These are phyloP conservation scores for Camponotus floridanus DNA, from an alignment of 1,140 invertebrate genomes.

Conservation along the genomic window DNA sequence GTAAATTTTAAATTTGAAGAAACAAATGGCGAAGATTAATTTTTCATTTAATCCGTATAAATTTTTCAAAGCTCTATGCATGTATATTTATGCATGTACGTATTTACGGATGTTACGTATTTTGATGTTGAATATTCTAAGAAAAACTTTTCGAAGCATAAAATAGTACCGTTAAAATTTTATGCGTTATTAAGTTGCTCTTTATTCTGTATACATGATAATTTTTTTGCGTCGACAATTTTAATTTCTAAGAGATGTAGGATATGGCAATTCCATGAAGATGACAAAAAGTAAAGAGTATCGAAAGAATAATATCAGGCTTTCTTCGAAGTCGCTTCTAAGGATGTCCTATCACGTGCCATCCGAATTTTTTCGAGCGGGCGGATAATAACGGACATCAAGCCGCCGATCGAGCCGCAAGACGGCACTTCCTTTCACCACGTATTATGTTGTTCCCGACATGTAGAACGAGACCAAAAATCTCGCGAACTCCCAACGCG, in stretches of 20 bases:
- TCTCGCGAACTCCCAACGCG: background rate
- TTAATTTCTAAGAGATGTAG: conserved; percentile 5
- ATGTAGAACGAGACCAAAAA: conserved; percentile 65
- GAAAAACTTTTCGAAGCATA: background rate
- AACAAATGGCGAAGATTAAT: background rate
- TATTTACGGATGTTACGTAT: no score
- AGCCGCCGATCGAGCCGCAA: conserved; percentile 24
- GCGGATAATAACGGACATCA: conserved; percentile 38
- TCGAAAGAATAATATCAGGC: background rate
- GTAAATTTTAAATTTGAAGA: background rate
- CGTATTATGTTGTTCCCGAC: conserved; percentile 25
- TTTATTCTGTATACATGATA: no score
- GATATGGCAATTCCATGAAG: background rate
- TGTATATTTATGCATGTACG: background rate
- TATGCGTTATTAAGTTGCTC: background rate
- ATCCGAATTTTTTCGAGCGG: conserved; percentile 13
- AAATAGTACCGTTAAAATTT: background rate
- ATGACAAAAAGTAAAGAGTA: no score
- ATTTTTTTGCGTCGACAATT: background rate
- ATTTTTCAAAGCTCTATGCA: no score
- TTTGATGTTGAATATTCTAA: no score
- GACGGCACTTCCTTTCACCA: conserved; percentile 68
- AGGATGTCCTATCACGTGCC: background rate
- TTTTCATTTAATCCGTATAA: background rate
- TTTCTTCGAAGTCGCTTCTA: background rate